Evolutionary conservation across 2,797 vertebrate genomes (phyloP), one percentile per base, ranked within the genome.

Genomic region (Pagetopsis macropterus): DNA sequence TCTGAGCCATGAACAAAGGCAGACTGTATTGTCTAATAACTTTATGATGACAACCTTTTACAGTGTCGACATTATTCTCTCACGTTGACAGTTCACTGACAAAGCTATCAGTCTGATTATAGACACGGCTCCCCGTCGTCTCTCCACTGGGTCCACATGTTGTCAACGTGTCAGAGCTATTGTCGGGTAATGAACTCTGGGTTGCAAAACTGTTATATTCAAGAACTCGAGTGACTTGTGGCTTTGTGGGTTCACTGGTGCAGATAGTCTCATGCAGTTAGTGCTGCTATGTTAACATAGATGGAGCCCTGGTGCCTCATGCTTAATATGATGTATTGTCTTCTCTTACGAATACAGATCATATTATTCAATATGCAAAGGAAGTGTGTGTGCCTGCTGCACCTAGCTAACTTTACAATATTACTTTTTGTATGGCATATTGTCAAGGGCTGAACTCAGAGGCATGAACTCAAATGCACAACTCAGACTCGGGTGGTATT

Each of bases 1-100:
- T 79, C 84, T 78, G 66, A 13, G 15, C 40, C 56, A 76, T 64
- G 68, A 80, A 74, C 58, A 77, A 57, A 79, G 60, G 44, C 54
- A 48, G 57, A 63, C 49, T 51, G 67, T 49, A 55, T 62, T 50
- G 56, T 74, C 3, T 69, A 84, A 67, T 63, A 68, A 75, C 63
- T 11, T 60, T 72, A 83, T 79, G 76, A 71, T 78, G 64, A 78
- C 84, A 80, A 86, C 72, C 72, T 80, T 75, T 76, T 73, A 66
- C 72, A 72, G 23, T 50, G 72, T 63, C 52, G 50, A 61, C 52
- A 82, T 83, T 73, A 77, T 74, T 82, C 75, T 45, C 66, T 72
- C 61, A 70, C 76, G 86, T 56, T 75, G 68, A 72, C 65, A 21
- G 14, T 23, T 23, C 23, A 68, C 61, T 72, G 74, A 65, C 69